These are phyloP conservation scores for Bungarus multicinctus DNA, from an alignment of 2,113 vertebrate species.

Conservation along the genomic window DNA sequence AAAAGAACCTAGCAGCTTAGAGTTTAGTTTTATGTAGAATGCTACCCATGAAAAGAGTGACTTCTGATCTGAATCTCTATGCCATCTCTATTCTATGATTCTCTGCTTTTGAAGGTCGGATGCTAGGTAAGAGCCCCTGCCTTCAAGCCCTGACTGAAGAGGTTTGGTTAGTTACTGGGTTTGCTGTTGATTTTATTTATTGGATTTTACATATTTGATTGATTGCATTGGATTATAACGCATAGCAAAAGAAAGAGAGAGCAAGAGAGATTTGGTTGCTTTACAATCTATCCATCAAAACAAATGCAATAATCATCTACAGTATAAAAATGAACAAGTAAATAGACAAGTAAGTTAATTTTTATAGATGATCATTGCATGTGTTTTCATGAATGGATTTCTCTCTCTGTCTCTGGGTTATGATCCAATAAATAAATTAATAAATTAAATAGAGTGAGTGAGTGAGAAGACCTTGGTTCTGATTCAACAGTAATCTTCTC, in stretches of 20 bases:
- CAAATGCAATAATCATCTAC: background rate
- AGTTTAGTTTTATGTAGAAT: background rate
- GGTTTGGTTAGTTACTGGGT: background rate
- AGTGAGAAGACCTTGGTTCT: background rate
- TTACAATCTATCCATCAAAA: background rate
- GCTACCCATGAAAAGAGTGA: background rate
- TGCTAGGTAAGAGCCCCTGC: too few relatives aligned
- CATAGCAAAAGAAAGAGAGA: background rate
- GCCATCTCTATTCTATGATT: fast-evolving
- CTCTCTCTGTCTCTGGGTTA: background rate
- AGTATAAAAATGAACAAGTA: background rate
- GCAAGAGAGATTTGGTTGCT: background rate
- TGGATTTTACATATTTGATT: background rate
- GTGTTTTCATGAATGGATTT: background rate
- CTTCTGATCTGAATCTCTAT: slow-evolving; percentile 19
- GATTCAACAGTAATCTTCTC: background rate
- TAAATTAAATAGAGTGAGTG: too few relatives aligned
- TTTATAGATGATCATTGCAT: background rate
- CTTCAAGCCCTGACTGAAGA: background rate
- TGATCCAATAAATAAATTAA: background rate
- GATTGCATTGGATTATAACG: background rate
- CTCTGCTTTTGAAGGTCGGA: background rate
- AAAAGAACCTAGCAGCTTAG: background rate
- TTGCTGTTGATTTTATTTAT: background rate
- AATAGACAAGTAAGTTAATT: background rate